These are phyloP conservation scores for Teinopalpus imperialis DNA, from an alignment of 2,888 invertebrate genomes.

Conservation along the genomic window DNA sequence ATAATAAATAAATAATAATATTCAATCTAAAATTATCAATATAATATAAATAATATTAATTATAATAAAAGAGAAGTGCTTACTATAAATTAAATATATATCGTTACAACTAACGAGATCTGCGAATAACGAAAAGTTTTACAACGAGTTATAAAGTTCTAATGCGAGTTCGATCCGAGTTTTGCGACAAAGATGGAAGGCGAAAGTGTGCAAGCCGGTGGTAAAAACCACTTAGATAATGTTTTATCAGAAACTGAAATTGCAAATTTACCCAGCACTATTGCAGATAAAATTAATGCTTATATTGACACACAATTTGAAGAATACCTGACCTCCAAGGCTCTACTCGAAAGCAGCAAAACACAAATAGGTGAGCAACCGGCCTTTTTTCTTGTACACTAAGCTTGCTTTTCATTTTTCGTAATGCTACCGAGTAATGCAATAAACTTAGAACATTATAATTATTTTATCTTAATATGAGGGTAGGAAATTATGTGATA, in stretches of 20 bases:
- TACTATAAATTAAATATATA: too few relatives aligned
- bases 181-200: constrained; percentile 66
- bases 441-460: too few relatives aligned
- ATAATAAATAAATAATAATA: too few relatives aligned
- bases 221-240: constrained; percentile 69
- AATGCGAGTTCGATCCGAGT: background rate
- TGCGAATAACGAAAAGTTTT: too few relatives aligned
- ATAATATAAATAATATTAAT: too few relatives aligned
- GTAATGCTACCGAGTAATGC: too few relatives aligned
- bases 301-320: constrained; percentile 83
- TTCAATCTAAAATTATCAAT: too few relatives aligned
- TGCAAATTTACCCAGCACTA: constrained; percentile 50
- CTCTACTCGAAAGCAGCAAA: constrained; percentile 86
- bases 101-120: too few relatives aligned
- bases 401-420: constrained; percentile 37
- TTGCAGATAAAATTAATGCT: constrained; percentile 82
- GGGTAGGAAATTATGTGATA: too few relatives aligned
- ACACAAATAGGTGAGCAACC: constrained; percentile 81
- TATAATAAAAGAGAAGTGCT: too few relatives aligned
- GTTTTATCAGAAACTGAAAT: constrained; percentile 69
- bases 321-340: constrained; percentile 87
- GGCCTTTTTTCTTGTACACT: constrained; percentile 32
- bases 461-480: too few relatives aligned
- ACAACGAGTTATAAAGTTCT: too few relatives aligned
- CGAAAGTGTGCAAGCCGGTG: constrained; percentile 64